Base-by-base conservation (phyloP, 2,113 vertebrate species). In the Empidonax traillii region DNA sequence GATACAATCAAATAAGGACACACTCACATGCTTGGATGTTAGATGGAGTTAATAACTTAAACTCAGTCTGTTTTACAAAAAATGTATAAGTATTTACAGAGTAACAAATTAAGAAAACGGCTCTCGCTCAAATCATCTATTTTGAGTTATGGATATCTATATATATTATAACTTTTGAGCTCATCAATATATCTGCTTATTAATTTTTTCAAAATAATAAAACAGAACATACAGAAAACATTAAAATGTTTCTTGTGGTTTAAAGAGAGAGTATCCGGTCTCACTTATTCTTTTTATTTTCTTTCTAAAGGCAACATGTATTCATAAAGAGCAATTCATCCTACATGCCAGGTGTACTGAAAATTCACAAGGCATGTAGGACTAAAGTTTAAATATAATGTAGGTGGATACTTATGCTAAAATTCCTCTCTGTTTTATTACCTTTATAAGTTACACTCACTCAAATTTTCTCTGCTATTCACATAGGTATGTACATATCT, bases 11-110 rank as follows among this genome's bases (percentile, higher is more conserved):
- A 97, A 98, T 53, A 95, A 97, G 96, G 97, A 97, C 95, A 98
- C 98, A 98, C 97, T 98, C 98, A 98, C 99, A 99, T 99, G 99
- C 99, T 96, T 98, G 96, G 98, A 98, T 98, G 95, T 97, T 96
- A 96, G 98, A 98, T 98, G 98, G 98, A 97, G 98, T 97, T 96
- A 97, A 97, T 98, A 98, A 80, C 93, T 97, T 85, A 95, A 98
- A 98, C 98, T 98, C 89, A 85, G 94, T 97, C 98, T 96, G 98
- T 97, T 97, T 98, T 98, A 99, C 98, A 99, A 99, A 98, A 97
- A 52, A 25, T 96, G 94, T 95, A 95, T 98, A 98, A 95, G 96
- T 99, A 99, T 99, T 98, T 99, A 99, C 99, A 99, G 96, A 96
- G 93, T 98, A 98, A 98, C 93, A 97, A 98, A 98, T 98, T 98